Percentiles rank a stretch among this genome's conserved stretches.
phyloP scores from a whole-genome alignment of 2,797 vertebrate genomes.

The Microctenopoma stevenorrisi region DNA sequence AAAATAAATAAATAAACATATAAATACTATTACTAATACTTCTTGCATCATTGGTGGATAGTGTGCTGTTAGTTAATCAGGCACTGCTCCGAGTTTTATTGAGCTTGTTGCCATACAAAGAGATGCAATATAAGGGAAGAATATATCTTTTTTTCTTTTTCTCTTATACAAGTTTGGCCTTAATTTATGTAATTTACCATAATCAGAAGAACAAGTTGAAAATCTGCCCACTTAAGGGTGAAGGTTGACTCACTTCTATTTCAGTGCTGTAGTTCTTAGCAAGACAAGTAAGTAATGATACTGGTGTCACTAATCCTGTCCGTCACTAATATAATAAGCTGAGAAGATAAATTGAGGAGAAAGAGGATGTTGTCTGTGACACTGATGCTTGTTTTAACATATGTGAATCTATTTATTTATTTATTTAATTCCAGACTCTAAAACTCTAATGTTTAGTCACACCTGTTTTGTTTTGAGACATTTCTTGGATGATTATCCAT shows the following conservation, averaged over 20 bases:
- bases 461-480: slow-evolving; percentile 15
- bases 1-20: neutral
- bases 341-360: neutral
- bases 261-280: slow-evolving; percentile 32
- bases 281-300: slow-evolving; percentile 13
- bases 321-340: neutral
- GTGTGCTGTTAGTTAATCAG: neutral
- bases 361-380: neutral
- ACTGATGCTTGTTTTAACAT: slow-evolving; percentile 15
- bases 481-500: slow-evolving; percentile 16
- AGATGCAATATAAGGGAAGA: neutral
- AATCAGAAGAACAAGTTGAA: neutral
- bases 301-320: neutral
- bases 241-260: slow-evolving; percentile 23
- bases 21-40: neutral
- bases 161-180: neutral
- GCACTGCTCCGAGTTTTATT: neutral
- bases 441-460: slow-evolving; percentile 21
- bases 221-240: too few relatives aligned
- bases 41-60: neutral
- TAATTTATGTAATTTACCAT: neutral
- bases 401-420: slow-evolving; percentile 27
- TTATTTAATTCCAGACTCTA: slow-evolving; percentile 24
- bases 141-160: neutral
- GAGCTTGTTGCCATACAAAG: neutral